A percentile compares a stretch with the other conserved stretches of the same genome.
Conservation (phyloP, 37 sponge, comb jelly and placozoan genomes). For the Tethya wilhelma region DNA sequence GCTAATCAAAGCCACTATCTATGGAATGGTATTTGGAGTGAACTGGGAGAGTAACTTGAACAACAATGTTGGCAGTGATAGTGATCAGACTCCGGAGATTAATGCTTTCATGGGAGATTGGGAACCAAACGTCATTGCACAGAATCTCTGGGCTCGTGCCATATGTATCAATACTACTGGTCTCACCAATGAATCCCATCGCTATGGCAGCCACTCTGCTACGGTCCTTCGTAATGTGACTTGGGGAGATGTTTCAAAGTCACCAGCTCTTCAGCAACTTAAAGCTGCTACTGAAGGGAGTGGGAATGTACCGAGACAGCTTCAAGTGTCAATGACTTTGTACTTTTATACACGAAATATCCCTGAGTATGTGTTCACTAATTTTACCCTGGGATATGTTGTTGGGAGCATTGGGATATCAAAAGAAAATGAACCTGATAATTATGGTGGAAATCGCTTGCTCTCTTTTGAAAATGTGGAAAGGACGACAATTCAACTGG, state of each 20-base stretch:
- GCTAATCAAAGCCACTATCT: conserved; percentile 10
- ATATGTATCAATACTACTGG: background rate
- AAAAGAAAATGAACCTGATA: conserved; percentile 19
- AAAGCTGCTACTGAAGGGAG: background rate
- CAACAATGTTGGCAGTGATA: background rate
- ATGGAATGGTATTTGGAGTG: conserved; percentile 46
- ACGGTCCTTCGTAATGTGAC: conserved; percentile 12
- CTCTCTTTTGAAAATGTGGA: background rate
- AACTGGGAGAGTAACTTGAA: too few relatives aligned
- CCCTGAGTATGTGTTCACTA: background rate
- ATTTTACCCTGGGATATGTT: conserved; percentile 15
- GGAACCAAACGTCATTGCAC: conserved; percentile 30
- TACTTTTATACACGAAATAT: conserved; percentile 9
- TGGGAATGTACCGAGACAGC: conserved; percentile 5
- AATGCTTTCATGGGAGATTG: conserved; percentile 36
- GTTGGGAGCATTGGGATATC: conserved; percentile 43
- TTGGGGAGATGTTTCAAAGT: conserved; percentile 6
- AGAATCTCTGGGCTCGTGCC: conserved; percentile 20
- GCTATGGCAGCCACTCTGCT: conserved; percentile 20
- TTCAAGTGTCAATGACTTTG: conserved; percentile 30
- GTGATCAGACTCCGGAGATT: background rate
- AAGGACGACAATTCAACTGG: background rate
- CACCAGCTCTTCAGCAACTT: conserved; percentile 3
- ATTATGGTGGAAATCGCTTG: conserved; percentile 32
- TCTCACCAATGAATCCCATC: background rate